A percentile compares a stretch with the other conserved stretches of the same genome.
Evolutionary conservation across 30 jellyfish, hydroid and myxozoan species (phyloP).

Genomic region (Aurelia aurita): DNA sequence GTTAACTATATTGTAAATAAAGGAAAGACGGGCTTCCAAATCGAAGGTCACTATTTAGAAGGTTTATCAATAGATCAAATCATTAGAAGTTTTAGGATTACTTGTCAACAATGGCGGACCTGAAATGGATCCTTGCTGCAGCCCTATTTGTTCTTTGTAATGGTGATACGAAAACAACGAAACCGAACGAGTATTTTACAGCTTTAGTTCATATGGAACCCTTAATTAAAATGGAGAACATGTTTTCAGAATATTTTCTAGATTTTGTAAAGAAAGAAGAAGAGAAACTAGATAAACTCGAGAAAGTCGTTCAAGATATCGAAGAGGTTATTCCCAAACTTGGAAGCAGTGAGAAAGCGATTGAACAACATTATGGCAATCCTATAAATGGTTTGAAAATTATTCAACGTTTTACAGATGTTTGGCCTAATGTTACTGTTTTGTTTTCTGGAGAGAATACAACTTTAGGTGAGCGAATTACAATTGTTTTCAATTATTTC

Average conservation of each 20-base stretch:
- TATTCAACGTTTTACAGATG: constrained; percentile 54
- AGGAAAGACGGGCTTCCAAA: too few species aligned
- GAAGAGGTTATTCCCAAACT: constrained; percentile 17
- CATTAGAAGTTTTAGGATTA: not conserved
- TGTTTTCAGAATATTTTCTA: constrained; percentile 47
- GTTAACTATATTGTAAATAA: too few species aligned
- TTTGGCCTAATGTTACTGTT: constrained; percentile 77
- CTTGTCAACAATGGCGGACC: too few species aligned
- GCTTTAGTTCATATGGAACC: constrained; percentile 88
- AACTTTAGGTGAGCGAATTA: constrained; percentile 17
- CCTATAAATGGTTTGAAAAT: constrained; percentile 60
- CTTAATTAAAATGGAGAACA: constrained; percentile 68
- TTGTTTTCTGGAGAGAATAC: constrained; percentile 29
- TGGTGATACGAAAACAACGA: constrained; percentile 17
- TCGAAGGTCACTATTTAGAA: too few species aligned
- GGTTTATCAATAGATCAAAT: not conserved
- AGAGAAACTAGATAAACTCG: constrained; percentile 66
- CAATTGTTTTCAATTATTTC: too few species aligned
- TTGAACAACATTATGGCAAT: constrained; percentile 46
- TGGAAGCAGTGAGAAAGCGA: constrained; percentile 23
- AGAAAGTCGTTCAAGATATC: constrained; percentile 27
- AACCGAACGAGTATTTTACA: constrained; percentile 59
- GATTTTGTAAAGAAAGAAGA: constrained; percentile 65
- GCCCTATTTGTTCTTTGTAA: constrained; percentile 2
- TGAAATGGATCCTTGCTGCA: not conserved